These are phyloP conservation scores for Cryptotermes secundus DNA, from an alignment of 1,140 invertebrate species.

Conservation along the genomic window DNA sequence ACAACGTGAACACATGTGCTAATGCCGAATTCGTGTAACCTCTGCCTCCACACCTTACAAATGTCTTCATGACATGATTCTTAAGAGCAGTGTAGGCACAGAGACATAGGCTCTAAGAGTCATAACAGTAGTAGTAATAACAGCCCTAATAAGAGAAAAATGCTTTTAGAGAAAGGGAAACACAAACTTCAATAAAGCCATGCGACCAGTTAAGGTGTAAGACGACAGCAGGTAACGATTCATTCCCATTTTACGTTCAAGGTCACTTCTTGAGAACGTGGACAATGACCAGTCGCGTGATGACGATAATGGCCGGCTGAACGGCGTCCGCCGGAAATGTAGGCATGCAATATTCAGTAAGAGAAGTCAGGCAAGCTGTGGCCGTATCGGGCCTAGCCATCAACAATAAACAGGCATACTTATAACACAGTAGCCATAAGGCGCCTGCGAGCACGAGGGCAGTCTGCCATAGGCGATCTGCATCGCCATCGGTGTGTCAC, in stretches of 20 bases:
- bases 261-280: neutral
- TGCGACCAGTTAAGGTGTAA: neutral
- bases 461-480: neutral
- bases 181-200: too few species aligned
- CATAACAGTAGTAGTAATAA: neutral
- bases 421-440: neutral
- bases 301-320: neutral
- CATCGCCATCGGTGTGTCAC: neutral
- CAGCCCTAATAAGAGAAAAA: neutral
- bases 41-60: too few species aligned
- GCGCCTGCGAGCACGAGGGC: neutral
- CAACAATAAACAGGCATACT: neutral
- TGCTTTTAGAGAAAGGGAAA: too few species aligned
- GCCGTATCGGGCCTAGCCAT: neutral
- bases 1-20: too few species aligned
- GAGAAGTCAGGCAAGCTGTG: neutral
- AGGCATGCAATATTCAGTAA: neutral
- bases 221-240: neutral
- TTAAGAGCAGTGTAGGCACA: too few species aligned
- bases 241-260: neutral
- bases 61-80: too few species aligned
- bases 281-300: conserved; percentile 1
- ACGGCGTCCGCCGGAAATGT: conserved; percentile 2
- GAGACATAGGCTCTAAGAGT: too few species aligned
- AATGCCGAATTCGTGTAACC: too few species aligned